Conservation (phyloP, 2,113 vertebrate genomes). For the Naja naja region DNA sequence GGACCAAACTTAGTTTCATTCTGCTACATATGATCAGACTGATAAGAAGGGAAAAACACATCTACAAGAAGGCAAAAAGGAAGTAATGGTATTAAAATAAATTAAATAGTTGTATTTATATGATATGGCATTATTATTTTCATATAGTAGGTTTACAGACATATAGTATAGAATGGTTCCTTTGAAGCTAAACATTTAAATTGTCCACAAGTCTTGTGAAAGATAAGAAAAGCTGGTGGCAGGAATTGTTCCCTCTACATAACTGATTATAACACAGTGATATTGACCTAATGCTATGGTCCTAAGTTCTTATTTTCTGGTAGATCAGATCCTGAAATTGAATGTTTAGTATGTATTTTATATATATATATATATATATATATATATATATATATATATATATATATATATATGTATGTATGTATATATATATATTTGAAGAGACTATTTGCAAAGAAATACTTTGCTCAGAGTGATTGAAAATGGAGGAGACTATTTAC, state of each 20-base stretch:
- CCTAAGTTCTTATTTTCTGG: neutral
- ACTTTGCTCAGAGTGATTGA: conserved; percentile 10
- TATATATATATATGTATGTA: no score
- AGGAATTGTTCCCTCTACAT: neutral
- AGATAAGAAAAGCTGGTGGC: neutral
- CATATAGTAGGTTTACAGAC: neutral
- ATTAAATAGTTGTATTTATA: neutral
- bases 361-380: no score
- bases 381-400: no score
- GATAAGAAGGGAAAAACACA: neutral
- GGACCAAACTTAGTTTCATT: neutral
- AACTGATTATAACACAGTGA: neutral
- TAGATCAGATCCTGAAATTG: neutral
- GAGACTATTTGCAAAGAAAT: conserved; percentile 9
- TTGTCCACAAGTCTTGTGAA: neutral
- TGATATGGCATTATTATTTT: neutral
- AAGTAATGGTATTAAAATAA: neutral
- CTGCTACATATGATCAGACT: neutral
- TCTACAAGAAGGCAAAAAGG: neutral
- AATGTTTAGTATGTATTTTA: neutral
- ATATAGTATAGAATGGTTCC: neutral
- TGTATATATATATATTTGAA: neutral
- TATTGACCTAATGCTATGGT: neutral
- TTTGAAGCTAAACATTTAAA: neutral
- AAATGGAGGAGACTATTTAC: conserved; percentile 20